These are phyloP conservation scores for Scaptodrosophila lebanonensis DNA, from an alignment of 1,140 invertebrate genomes.

Conservation along the genomic window DNA sequence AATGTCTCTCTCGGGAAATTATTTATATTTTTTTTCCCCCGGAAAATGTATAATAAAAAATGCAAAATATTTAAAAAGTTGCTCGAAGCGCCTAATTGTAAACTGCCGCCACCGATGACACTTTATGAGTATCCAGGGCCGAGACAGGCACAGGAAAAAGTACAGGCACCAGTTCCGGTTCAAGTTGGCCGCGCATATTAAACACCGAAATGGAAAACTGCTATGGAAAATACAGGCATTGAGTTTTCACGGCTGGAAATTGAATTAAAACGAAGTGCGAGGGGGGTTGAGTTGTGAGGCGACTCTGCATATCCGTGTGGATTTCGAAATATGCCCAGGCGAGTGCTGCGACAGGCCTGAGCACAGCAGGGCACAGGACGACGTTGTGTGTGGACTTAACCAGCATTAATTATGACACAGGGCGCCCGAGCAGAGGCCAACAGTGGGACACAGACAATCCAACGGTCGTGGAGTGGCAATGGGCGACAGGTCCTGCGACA, in stretches of 20 bases:
- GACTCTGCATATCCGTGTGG: conserved; percentile 27
- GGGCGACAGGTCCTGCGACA: too few relatives aligned
- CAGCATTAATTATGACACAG: conserved; percentile 68
- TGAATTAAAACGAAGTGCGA: conserved; percentile 52
- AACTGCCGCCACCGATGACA: conserved; percentile 56
- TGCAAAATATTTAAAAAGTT: conserved; percentile 59
- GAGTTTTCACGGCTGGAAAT: conserved; percentile 52
- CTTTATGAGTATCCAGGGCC: conserved; percentile 57
- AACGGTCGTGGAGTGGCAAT: conserved; percentile 14
- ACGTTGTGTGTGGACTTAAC: conserved; percentile 48
- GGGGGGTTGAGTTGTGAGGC: not conserved
- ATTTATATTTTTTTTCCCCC: conserved; percentile 47
- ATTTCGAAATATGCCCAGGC: conserved; percentile 43
- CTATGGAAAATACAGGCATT: conserved; percentile 10
- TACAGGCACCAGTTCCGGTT: not conserved
- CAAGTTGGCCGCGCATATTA: conserved; percentile 25
- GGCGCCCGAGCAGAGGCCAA: conserved; percentile 13
- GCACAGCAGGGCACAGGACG: conserved; percentile 19
- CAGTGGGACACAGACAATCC: conserved; percentile 31
- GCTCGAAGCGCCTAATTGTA: conserved; percentile 55
- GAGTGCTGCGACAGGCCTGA: conserved; percentile 44
- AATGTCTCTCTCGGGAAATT: conserved; percentile 70
- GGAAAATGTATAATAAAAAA: conserved; percentile 18
- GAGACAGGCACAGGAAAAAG: conserved; percentile 5
- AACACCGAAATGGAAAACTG: conserved; percentile 11